These are phyloP conservation scores for Pachyrhynchus sulphureomaculatus DNA, from an alignment of 1,140 invertebrate species.

Conservation along the genomic window DNA sequence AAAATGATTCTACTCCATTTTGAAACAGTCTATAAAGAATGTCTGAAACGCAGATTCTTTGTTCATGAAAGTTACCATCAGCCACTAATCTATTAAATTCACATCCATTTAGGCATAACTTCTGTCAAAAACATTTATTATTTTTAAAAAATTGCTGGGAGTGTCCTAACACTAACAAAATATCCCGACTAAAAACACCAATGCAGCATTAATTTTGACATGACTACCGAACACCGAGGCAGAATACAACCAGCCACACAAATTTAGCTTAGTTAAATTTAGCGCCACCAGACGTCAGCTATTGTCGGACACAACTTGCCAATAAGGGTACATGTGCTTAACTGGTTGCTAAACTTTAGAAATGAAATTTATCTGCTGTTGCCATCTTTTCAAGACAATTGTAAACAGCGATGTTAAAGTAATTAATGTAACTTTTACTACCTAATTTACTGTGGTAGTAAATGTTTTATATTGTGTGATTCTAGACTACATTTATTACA, in stretches of 20 bases:
- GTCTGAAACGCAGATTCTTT: constrained; percentile 33
- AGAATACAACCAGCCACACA: constrained; percentile 18
- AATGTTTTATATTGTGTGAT: too few species aligned
- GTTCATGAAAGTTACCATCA: constrained; percentile 24
- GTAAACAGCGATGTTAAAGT: too few species aligned
- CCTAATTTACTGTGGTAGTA: too few species aligned
- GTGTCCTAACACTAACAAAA: constrained; percentile 34
- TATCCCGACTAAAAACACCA: constrained; percentile 36
- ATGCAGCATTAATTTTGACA: constrained; percentile 36
- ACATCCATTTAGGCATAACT: constrained; percentile 19
- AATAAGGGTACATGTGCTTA: background rate
- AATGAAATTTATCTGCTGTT: too few species aligned
- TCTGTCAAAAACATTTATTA: constrained; percentile 32
- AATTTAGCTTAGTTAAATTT: constrained; percentile 16
- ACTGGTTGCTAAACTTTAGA: too few species aligned
- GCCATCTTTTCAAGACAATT: too few species aligned
- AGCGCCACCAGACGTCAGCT: constrained; percentile 20
- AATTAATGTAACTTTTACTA: too few species aligned
- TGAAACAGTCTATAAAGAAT: constrained; percentile 35
- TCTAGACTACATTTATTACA: too few species aligned
- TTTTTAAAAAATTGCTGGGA: constrained; percentile 28
- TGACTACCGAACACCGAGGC: constrained; percentile 29
- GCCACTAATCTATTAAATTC: constrained; percentile 27
- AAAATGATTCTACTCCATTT: constrained; percentile 43
- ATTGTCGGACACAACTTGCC: too few species aligned